These are phyloP conservation scores for Diplogasteroides magnus DNA, from an alignment of 1,140 invertebrate species.

Conservation along the genomic window DNA sequence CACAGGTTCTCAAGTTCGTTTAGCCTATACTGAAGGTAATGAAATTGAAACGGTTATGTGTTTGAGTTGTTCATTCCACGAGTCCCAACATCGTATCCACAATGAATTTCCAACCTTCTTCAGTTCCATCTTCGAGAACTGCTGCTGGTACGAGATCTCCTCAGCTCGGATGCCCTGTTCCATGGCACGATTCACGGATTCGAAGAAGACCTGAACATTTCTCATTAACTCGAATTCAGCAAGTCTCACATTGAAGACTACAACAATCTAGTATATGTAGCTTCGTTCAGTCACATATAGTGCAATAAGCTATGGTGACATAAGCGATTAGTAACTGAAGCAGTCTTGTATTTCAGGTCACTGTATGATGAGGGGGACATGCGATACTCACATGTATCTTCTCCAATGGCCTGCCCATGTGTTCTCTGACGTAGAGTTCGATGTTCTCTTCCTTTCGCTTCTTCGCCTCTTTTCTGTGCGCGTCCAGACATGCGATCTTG, in stretches of 20 bases:
- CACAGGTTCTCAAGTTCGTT: no score
- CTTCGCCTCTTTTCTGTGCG: constrained; percentile 82
- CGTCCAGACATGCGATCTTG: constrained; percentile 83
- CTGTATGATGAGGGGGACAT: not conserved
- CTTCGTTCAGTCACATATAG: no score
- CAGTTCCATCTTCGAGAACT: constrained; percentile 92
- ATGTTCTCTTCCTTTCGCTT: constrained; percentile 82
- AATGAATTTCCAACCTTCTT: no score
- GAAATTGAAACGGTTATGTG: no score
- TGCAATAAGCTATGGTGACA: no score
- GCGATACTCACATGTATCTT: constrained; percentile 75
- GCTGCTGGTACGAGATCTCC: constrained; percentile 94
- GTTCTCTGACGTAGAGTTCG: constrained; percentile 81
- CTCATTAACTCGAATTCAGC: not conserved
- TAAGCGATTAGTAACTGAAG: constrained; percentile 4
- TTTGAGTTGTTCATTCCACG: no score
- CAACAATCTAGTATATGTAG: no score
- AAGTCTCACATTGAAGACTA: no score
- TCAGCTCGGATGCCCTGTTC: constrained; percentile 87
- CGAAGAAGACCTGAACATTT: constrained; percentile 65
- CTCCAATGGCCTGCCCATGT: constrained; percentile 88
- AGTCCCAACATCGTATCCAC: no score
- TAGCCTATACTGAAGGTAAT: no score
- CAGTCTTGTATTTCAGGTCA: constrained; percentile 18
- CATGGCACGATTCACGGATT: constrained; percentile 82